phyloP scores from a whole-genome alignment of 2,888 invertebrate species.

The Carabus problematicus region DNA sequence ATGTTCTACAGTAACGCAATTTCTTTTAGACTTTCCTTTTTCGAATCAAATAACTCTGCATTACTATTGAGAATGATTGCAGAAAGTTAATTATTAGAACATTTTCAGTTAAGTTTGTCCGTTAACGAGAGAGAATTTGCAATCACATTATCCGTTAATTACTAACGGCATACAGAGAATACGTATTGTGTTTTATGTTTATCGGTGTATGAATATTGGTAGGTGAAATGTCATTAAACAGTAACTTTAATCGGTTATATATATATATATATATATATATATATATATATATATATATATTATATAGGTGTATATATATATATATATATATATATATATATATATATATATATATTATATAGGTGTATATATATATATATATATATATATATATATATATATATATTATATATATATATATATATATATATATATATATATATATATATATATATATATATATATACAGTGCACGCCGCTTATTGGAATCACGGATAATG shows the following conservation, averaged over 20 bases:
- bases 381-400: no score
- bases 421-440: no score
- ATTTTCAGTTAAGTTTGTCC: not conserved
- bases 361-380: no score
- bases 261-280: conserved; percentile 6
- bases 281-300: no score
- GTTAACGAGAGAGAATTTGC: conserved; percentile 2
- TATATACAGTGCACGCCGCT: no score
- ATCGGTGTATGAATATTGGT: not conserved
- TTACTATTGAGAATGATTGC: conserved; percentile 11
- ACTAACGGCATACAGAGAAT: not conserved
- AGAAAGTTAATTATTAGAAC: conserved; percentile 14
- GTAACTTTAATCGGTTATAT: conserved; percentile 5
- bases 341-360: no score
- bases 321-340: conserved; percentile 4
- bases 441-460: no score
- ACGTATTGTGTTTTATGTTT: not conserved
- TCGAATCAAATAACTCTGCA: conserved; percentile 1
- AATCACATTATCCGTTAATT: conserved; percentile 13
- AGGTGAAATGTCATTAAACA: not conserved
- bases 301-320: no score
- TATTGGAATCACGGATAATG: no score
- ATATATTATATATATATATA: conserved; percentile 4
- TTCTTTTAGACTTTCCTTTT: no score
- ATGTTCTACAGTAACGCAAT: no score